A percentile compares a stretch with the other conserved stretches of the same genome.
Evolutionary conservation across 30 jellyfish, hydroid and myxozoan species (phyloP).

Genomic region (Mastigias papua): DNA sequence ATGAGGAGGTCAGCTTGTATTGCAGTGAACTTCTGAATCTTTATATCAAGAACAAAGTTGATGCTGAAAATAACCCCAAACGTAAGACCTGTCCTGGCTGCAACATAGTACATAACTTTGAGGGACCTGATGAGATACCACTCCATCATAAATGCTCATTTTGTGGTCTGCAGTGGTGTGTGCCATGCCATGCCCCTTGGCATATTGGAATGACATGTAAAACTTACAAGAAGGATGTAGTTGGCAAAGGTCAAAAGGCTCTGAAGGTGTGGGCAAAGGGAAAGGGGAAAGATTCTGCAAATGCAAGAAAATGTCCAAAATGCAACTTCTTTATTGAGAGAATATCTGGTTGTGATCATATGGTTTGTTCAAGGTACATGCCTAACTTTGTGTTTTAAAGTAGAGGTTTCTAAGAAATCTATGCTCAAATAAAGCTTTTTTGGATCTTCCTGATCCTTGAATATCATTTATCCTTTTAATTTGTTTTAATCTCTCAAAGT

Average conservation of each 20-base stretch:
- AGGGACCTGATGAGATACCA: constrained; percentile 46
- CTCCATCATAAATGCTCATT: constrained; percentile 54
- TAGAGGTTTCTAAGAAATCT: no score
- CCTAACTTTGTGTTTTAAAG: no score
- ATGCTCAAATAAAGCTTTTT: no score
- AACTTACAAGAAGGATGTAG: constrained; percentile 74
- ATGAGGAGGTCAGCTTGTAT: constrained; percentile 45
- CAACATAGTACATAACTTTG: constrained; percentile 58
- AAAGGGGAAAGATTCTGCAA: constrained; percentile 55
- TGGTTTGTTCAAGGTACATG: constrained; percentile 81
- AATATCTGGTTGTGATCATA: constrained; percentile 91
- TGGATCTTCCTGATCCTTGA: no score
- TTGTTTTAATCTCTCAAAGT: no score
- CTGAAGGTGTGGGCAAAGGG: constrained; percentile 90
- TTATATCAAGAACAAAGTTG: constrained; percentile 70
- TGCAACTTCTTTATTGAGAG: constrained; percentile 86
- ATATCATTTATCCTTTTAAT: no score
- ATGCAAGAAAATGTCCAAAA: constrained; percentile 89
- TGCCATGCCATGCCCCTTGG: constrained; percentile 93
- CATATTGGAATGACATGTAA: constrained; percentile 81
- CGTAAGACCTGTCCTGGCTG: constrained; percentile 93
- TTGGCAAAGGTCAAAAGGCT: constrained; percentile 81
- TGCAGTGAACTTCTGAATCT: constrained; percentile 32
- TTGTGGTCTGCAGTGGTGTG: constrained; percentile 84
- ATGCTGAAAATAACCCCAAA: constrained; percentile 78